Evolutionary conservation across 1,140 invertebrate genomes (phyloP), one percentile per base, ranked within the genome.

Genomic region (Pentalonia nigronervosa): DNA sequence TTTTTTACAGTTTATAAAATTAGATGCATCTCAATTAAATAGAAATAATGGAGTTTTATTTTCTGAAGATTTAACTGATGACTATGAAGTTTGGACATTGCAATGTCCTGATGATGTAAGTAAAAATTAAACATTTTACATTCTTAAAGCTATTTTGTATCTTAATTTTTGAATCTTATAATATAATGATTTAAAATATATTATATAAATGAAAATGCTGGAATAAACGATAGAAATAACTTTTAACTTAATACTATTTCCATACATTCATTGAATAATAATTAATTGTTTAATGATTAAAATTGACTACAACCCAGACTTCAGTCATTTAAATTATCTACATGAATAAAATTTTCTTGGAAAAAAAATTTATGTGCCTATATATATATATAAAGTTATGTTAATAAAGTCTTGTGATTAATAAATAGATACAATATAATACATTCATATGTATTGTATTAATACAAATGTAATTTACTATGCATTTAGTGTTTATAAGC

Each of bases 21-120:
- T 86, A 45, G 81, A 93, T 41, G 56, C 81, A 50, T 50, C 91
- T 30, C 30, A 50, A 34, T 9, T 93, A 6, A 93, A 14, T 17
- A 86, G 91, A 41, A 48, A 93, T n/a, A 21, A 93, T 45, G 91
- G 91, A 25, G 91, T 93, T 30, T 84, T 93, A 21, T 93, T 93
- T 93, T 93, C 91, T 50, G 91, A 93, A 84, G 81, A 93, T 56
- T 7, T 93, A 53, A 83, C n/a, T 14, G 81, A 93, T 36, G 91
- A 92, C 8, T 86, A 30, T 86, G 91, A 93, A 86, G 30, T 93
- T 84, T 93, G 91, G 91, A 93, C 91, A 21, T 41, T 84, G 4
- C 91, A 93, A 45, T 92, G 90, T 30, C 47, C 76, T 50, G 48
- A 86, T 93, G 91, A 93, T 86, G 91, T 93, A 84, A 93, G 91